Conservation (phyloP, 2,797 vertebrate genomes). For the Acanthiza pusilla region DNA sequence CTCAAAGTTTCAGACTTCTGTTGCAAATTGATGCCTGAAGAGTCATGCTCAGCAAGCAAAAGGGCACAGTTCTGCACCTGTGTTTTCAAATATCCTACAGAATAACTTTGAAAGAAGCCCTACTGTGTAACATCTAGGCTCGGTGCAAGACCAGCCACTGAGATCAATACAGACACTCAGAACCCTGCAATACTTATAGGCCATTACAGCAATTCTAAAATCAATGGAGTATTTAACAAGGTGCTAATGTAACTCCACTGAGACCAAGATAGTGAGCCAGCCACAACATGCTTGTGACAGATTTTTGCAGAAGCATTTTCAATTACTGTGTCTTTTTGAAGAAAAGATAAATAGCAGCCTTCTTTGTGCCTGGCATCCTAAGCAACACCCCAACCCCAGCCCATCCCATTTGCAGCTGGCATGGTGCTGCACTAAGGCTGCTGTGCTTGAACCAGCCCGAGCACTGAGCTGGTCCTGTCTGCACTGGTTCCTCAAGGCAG, state of each 20-base stretch:
- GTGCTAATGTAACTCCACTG: background rate
- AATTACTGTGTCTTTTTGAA: background rate
- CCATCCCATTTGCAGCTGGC: background rate
- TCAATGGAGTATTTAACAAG: slow-evolving; percentile 45
- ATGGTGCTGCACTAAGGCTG: background rate
- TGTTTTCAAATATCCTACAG: background rate
- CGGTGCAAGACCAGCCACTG: background rate
- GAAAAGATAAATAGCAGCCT: background rate
- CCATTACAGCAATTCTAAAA: slow-evolving; percentile 34
- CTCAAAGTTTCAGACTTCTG: background rate
- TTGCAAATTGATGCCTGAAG: background rate
- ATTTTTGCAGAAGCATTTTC: background rate
- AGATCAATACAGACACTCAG: slow-evolving; percentile 29
- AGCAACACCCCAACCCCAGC: background rate
- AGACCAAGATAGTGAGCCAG: background rate
- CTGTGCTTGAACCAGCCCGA: background rate
- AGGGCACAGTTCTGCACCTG: background rate
- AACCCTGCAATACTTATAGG: background rate
- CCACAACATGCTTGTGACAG: background rate
- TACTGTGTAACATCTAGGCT: background rate
- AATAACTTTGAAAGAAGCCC: background rate
- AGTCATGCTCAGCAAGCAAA: background rate
- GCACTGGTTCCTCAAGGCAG: background rate
- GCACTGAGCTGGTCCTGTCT: background rate
- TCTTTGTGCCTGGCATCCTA: background rate